These are phyloP conservation scores for Tachysurus fulvidraco DNA, from an alignment of 2,113 vertebrate genomes.

Conservation along the genomic window DNA sequence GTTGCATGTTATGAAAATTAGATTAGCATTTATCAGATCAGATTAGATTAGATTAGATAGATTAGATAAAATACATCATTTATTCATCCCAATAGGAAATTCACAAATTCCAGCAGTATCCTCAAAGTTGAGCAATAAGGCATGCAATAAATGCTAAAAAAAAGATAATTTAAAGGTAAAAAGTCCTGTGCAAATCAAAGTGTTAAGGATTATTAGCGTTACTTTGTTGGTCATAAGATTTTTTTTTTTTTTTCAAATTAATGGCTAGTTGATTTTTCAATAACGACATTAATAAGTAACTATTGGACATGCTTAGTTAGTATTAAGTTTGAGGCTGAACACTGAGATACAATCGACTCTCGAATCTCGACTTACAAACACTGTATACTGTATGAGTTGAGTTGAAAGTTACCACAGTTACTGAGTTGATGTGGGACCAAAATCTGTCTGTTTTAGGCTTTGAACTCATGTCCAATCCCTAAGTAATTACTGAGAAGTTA, in stretches of 20 bases:
- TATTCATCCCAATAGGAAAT: too few species aligned
- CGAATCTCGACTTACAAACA: background rate
- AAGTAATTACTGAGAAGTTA: background rate
- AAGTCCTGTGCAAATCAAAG: too few species aligned
- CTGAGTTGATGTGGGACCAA: background rate
- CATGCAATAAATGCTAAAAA: too few species aligned
- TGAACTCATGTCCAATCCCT: background rate
- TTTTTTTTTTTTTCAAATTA: background rate
- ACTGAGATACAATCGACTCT: background rate
- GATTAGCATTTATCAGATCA: background rate
- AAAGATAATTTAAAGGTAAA: too few species aligned
- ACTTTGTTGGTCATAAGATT: background rate
- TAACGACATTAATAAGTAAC: background rate
- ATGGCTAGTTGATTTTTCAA: background rate
- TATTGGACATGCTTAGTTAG: background rate
- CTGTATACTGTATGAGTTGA: background rate
- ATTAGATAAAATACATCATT: too few species aligned
- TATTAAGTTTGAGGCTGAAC: background rate
- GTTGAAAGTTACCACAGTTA: background rate
- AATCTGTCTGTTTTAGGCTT: background rate
- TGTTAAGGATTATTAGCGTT: background rate
- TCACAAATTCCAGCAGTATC: too few species aligned
- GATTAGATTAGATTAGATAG: too few species aligned
- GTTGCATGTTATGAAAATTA: background rate
- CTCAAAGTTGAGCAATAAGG: too few species aligned